phyloP scores from a whole-genome alignment of 2,797 vertebrate species.

The Enteromius trimaculatus region DNA sequence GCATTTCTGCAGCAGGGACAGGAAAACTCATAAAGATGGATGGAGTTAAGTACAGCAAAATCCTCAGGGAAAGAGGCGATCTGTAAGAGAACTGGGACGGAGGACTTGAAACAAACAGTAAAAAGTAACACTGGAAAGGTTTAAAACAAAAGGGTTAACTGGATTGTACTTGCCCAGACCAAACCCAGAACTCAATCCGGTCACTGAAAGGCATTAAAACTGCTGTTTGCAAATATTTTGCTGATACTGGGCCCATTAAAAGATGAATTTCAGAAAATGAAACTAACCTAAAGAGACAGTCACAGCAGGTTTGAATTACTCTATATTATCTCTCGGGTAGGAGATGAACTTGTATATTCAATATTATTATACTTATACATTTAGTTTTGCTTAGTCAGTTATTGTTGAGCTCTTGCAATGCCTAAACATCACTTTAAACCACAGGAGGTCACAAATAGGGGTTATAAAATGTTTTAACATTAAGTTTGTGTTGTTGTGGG shows the following conservation, averaged over 20 bases:
- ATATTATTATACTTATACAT: neutral
- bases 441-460: neutral
- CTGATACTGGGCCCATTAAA: neutral
- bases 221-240: neutral
- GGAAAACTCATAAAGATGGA: constrained; percentile 44
- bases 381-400: constrained; percentile 2
- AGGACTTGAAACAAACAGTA: neutral
- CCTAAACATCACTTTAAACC: neutral
- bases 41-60: constrained; percentile 19
- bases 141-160: constrained; percentile 14
- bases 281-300: constrained; percentile 4
- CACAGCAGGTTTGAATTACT: constrained; percentile 7
- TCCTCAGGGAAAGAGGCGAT: constrained; percentile 18
- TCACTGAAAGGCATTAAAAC: neutral
- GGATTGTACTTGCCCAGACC: neutral
- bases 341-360: neutral
- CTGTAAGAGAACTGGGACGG: constrained; percentile 23
- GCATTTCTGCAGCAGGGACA: constrained; percentile 27
- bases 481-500: neutral
- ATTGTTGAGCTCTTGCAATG: neutral
- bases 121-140: neutral
- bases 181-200: neutral
- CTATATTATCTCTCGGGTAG: neutral
- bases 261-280: constrained; percentile 2
- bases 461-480: neutral